phyloP scores from a whole-genome alignment of 2,113 vertebrate genomes.

The Pollimyrus isidori region DNA sequence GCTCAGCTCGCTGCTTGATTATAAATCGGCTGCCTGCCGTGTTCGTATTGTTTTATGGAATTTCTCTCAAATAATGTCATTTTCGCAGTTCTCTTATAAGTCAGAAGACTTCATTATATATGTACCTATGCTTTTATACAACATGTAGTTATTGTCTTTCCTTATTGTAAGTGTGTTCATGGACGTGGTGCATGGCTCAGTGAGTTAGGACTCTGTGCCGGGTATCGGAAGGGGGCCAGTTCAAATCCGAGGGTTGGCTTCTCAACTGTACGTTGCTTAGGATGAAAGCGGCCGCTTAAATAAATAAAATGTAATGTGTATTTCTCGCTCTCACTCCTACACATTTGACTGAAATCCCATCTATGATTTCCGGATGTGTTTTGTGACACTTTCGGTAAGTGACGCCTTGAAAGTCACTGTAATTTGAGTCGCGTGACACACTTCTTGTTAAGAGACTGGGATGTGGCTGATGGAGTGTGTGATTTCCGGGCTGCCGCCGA shows the following conservation, averaged over 20 bases:
- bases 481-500: neutral
- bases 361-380: neutral
- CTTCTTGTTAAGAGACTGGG: neutral
- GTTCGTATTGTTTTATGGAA: neutral
- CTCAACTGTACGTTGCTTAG: neutral
- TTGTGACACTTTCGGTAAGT: constrained; percentile 1
- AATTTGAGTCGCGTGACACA: neutral
- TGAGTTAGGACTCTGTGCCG: neutral
- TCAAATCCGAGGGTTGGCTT: neutral
- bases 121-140: neutral
- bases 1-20: neutral
- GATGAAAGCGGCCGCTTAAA: neutral
- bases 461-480: neutral
- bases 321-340: neutral
- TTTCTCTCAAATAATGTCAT: neutral
- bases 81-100: neutral
- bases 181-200: neutral
- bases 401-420: neutral
- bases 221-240: neutral
- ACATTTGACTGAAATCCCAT: neutral
- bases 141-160: neutral
- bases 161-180: neutral
- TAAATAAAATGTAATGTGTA: neutral
- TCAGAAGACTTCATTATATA: neutral
- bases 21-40: neutral